These are phyloP conservation scores for Circaetus cinerascens DNA, from an alignment of 2,113 vertebrate genomes.

Conservation along the genomic window DNA sequence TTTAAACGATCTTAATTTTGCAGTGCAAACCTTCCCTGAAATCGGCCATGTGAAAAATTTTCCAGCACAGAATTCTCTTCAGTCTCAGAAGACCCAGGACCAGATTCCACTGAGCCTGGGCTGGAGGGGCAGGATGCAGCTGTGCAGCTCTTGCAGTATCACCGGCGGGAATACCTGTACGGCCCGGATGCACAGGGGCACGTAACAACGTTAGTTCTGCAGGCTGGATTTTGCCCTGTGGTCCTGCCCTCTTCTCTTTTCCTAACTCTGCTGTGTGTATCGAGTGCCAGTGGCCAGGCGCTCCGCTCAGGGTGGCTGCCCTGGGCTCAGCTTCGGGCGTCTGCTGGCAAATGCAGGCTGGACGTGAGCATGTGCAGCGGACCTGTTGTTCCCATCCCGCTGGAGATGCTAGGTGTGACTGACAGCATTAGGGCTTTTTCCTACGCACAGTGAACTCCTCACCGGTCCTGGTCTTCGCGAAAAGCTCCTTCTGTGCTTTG, in stretches of 20 bases:
- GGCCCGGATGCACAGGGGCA: neutral
- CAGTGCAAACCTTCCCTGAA: neutral
- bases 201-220: neutral
- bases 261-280: rapidly evolving
- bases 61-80: neutral
- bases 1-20: neutral
- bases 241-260: neutral
- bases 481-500: neutral
- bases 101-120: neutral
- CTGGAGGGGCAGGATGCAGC: neutral
- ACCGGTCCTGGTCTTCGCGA: neutral
- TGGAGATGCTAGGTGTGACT: neutral
- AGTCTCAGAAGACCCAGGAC: neutral
- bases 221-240: neutral
- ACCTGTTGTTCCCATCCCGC: rapidly evolving
- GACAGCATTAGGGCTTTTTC: rapidly evolving
- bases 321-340: neutral
- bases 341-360: rapidly evolving
- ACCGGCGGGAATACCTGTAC: neutral
- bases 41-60: neutral
- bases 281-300: neutral
- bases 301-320: rapidly evolving
- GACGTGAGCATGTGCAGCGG: rapidly evolving
- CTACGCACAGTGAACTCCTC: neutral
- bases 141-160: neutral